These are phyloP conservation scores for Drosophila kanapiae DNA, from an alignment of 1,140 invertebrate genomes.

Conservation along the genomic window DNA sequence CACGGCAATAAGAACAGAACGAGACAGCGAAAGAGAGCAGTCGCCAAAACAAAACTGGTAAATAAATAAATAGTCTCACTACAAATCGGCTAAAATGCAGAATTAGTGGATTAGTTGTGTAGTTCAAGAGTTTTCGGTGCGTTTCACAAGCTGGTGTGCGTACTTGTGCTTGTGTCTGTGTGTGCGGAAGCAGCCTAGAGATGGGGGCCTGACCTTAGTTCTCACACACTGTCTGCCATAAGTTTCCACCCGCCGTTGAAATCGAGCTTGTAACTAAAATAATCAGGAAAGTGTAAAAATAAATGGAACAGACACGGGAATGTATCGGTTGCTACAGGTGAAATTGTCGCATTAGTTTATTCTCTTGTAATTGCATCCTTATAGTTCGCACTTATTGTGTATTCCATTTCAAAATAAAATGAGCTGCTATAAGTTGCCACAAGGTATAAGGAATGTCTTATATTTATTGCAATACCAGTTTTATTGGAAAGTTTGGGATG, in stretches of 20 bases:
- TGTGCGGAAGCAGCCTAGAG: conserved; percentile 45
- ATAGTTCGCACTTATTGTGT: neutral
- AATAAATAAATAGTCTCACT: conserved; percentile 61
- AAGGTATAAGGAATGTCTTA: neutral
- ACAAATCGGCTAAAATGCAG: conserved; percentile 28
- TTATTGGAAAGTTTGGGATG: neutral
- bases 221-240: conserved; percentile 18
- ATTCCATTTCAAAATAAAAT: neutral
- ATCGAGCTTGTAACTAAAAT: conserved; percentile 3
- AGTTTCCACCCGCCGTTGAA: conserved; percentile 23
- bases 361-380: neutral
- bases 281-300: neutral
- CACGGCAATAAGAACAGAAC: conserved; percentile 47
- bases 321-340: neutral
- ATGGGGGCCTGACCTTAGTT: conserved; percentile 50
- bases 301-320: no score
- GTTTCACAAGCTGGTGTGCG: conserved; percentile 39
- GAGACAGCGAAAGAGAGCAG: conserved; percentile 13
- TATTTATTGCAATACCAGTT: neutral
- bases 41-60: conserved; percentile 58
- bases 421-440: no score
- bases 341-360: neutral
- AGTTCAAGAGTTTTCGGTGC: conserved; percentile 52
- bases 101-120: conserved; percentile 29
- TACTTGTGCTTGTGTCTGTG: conserved; percentile 5